Base-by-base conservation (phyloP, 2,113 vertebrate genomes). In the Chamaea fasciata region DNA sequence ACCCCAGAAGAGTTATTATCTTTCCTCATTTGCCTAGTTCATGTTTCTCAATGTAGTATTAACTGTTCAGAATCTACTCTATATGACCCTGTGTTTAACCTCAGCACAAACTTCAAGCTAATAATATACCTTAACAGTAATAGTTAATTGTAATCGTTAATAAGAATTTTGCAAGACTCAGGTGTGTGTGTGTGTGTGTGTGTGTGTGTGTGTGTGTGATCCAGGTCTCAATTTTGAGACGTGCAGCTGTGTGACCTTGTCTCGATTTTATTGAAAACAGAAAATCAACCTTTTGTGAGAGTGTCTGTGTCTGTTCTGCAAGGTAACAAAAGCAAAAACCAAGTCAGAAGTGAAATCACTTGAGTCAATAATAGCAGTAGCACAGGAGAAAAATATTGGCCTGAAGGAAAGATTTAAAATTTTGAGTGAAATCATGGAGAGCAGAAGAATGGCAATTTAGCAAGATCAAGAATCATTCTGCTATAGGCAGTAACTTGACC, bases 321-420 rank as follows among this genome's bases (percentile, higher is more conserved):
- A 92, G 26, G 39, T 68, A 85, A 63, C 60, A 79, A 82, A 85
- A 87, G 35, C 26, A 74, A 78, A 91, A 92, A 27, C 12, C 28
- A 63, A 95, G 42, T 46, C 52, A 90, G 57, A 92, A 94, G 59
- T 53, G 37, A 94, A 95, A 88, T 52, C 67, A 69, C 57, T 92
- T 88, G 59, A 86, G 44, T 73, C 71, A 90, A 65, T 90, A 92
- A 86, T 53, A 83, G 49, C 63, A 64, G 70, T 56, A 73, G 27
- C 31, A 69, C 11, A 55, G 53, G 41, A 90, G n/a, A 63, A 95
- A 94, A 93, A 90, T 92, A 73, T 8, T 88, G n/a, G 27, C 93
- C 86, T 86, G 57, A 80, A 88, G 89, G 63, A 90, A 86, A 88
- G 37, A 44, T 30, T 84, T 33, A 88, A 88, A 90, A 79, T 69